Percentiles rank a stretch among this genome's conserved stretches.
These are phyloP conservation scores for Scatophagus argus DNA, from an alignment of 2,113 vertebrate genomes.

Conservation along the genomic window DNA sequence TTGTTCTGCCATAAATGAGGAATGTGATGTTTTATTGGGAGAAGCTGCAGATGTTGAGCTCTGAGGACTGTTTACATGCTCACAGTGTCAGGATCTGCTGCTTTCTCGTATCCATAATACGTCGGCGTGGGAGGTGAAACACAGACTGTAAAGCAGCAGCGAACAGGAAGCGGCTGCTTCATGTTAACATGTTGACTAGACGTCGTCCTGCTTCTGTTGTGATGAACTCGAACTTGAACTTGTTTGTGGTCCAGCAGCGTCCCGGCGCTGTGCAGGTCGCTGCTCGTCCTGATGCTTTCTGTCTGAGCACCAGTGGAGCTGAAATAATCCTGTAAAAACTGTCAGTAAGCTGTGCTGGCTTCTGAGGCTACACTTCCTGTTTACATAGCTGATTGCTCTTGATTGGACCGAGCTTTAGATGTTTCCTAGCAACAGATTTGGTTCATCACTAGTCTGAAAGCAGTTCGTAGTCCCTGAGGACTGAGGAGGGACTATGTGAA, in stretches of 20 bases:
- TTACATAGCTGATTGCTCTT: not conserved
- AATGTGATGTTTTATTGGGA: slow-evolving; percentile 66
- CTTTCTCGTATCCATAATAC: not conserved
- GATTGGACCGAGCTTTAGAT: not conserved
- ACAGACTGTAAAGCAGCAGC: slow-evolving; percentile 5
- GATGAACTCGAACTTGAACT: no score
- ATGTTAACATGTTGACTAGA: not conserved
- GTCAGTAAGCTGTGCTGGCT: no score
- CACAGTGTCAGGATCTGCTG: not conserved
- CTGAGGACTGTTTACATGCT: slow-evolving; percentile 51
- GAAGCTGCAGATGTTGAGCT: slow-evolving; percentile 62
- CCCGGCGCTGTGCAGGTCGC: no score
- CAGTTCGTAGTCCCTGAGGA: no score
- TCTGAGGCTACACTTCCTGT: not conserved
- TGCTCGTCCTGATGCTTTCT: no score
- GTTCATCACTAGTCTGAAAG: no score
- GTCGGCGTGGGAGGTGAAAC: not conserved
- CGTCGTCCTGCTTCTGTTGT: no score
- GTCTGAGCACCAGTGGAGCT: no score
- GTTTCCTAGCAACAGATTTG: not conserved
- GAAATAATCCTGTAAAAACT: no score
- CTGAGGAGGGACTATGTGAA: no score
- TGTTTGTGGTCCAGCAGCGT: no score
- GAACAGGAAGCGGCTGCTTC: slow-evolving; percentile 47
- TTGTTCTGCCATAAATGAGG: slow-evolving; percentile 58